Evolutionary conservation across 2,113 vertebrate species (phyloP).

Genomic region (Clarias magur): DNA sequence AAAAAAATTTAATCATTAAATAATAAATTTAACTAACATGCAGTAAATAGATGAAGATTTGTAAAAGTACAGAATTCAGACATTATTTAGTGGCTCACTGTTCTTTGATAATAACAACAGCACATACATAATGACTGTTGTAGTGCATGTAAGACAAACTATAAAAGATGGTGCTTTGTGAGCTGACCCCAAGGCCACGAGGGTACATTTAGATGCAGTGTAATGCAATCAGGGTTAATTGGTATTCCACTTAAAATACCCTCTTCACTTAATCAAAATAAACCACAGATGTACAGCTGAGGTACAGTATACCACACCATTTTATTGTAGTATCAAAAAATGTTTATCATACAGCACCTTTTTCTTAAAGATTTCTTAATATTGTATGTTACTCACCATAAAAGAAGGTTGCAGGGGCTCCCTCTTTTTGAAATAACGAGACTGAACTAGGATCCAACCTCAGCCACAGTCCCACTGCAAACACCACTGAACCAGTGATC

Average conservation of each 20-base stretch:
- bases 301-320: not conserved
- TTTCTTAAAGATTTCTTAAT: slow-evolving; percentile 1
- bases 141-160: not conserved
- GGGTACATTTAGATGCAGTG: not conserved
- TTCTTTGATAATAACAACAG: not conserved
- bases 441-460: slow-evolving; percentile 82
- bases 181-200: not conserved
- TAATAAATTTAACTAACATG: not conserved
- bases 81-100: not conserved
- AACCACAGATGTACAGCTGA: not conserved
- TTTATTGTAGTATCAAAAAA: not conserved
- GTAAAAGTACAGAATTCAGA: not conserved
- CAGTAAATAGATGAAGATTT: not conserved
- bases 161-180: not conserved
- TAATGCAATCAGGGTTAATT: no score
- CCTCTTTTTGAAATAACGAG: slow-evolving; percentile 77
- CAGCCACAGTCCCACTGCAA: slow-evolving; percentile 92
- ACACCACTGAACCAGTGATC: slow-evolving; percentile 85
- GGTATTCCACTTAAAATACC: not conserved
- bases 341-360: no score
- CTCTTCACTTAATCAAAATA: not conserved
- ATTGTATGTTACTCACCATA: slow-evolving; percentile 77
- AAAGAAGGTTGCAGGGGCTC: slow-evolving; percentile 84
- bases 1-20: not conserved
- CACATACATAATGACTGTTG: not conserved